Base-by-base conservation (phyloP, 2,797 vertebrate species). In the Pantherophis alleghaniensis region DNA sequence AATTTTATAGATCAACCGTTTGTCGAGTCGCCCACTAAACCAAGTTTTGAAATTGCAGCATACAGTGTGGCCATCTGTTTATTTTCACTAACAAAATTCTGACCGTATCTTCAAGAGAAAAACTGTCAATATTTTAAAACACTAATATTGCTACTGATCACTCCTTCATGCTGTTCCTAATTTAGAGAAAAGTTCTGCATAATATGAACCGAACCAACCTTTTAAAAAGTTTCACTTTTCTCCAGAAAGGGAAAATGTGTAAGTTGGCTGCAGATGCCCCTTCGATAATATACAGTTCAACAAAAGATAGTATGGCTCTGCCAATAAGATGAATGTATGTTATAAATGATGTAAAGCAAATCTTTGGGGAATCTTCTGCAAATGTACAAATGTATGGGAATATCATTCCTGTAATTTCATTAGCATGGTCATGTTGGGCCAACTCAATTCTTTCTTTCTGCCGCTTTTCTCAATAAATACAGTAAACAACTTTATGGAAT, bases 11-110 rank as follows among this genome's bases (percentile, higher is more conserved):
- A 95, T 96, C 92, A 93, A 91, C 92, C 94, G 93, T 90, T 97
- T 91, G 86, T 97, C 90, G 91, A 96, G 96, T 96, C 94, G 96
- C 94, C 94, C 93, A 97, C 93, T 94, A 92, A 94, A 95, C 90
- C 88, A 96, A 97, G 95, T 94, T 93, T 95, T 91, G 26, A 96
- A 97, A 96, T 95, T 86, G 96, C 93, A 94, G 94, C 95, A 95
- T 95, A 94, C 96, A 96, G 93, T 90, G 90, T 0, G 37, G 94
- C 94, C 95, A 97, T 96, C 91, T 96, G 91, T 95, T 96, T 96
- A 96, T 94, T 95, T 96, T 92, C 95, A 95, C 94, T 88, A 95
- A 93, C 90, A 94, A 96, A 97, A 96, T 91, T 96, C 74, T 95
- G 91, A 96, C 63, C 91, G 87, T 91, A 87, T 91, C 93, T 95